Evolutionary conservation across 2,888 invertebrate species (phyloP).

Genomic region (Copidosoma aretas): DNA sequence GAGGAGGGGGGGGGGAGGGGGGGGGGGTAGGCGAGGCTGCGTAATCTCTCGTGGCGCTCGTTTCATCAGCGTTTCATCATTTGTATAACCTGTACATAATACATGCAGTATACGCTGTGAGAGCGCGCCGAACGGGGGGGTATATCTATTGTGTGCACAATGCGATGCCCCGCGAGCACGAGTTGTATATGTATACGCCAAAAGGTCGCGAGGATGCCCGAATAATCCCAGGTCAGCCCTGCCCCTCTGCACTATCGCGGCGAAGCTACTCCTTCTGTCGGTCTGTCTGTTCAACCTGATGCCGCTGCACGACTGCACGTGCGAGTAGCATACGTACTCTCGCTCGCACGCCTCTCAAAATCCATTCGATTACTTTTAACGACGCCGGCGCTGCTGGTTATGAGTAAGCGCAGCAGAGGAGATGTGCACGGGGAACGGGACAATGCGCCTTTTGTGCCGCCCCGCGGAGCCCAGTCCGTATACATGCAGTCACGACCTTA

Average conservation of each 20-base stretch:
- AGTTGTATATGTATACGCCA: not conserved
- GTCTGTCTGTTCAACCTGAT: too few relatives aligned
- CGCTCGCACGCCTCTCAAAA: not conserved
- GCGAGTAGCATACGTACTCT: not conserved
- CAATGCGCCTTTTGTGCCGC: not conserved
- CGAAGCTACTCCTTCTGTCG: too few relatives aligned
- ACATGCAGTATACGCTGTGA: not conserved
- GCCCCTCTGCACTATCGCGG: too few relatives aligned
- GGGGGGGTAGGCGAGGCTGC: not conserved
- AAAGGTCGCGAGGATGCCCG: not conserved
- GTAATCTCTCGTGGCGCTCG: not conserved
- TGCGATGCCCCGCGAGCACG: not conserved
- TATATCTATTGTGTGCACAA: too few relatives aligned
- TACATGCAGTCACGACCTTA: not conserved
- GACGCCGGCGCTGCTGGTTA: too few relatives aligned
- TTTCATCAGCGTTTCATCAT: not conserved
- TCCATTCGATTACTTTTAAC: not conserved
- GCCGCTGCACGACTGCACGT: too few relatives aligned
- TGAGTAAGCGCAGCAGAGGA: too few relatives aligned
- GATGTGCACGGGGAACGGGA: not conserved
- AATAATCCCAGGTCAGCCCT: not conserved
- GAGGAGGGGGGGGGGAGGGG: not conserved
- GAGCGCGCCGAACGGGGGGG: not conserved
- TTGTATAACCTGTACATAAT: too few relatives aligned
- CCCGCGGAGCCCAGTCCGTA: not conserved